Conservation (phyloP, 2,888 invertebrate genomes). For the Luperina testacea region DNA sequence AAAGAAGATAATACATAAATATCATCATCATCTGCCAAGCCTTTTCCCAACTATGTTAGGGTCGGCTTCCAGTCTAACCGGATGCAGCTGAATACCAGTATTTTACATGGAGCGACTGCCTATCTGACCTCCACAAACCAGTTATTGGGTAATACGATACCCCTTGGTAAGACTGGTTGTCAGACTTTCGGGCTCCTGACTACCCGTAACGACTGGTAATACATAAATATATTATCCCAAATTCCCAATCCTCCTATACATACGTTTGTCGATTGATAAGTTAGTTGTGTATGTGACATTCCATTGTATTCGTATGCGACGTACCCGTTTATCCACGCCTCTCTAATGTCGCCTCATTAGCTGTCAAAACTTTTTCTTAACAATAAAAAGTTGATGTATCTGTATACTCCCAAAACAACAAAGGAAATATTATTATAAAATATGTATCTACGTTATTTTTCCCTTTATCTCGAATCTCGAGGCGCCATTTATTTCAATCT, state of each 20-base stretch:
- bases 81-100: too few relatives aligned
- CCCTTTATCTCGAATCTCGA: slow-evolving; percentile 42
- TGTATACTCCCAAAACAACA: slow-evolving; percentile 25
- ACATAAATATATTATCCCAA: too few relatives aligned
- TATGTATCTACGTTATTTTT: slow-evolving; percentile 37
- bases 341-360: background rate
- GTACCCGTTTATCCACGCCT: background rate
- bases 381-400: slow-evolving; percentile 6
- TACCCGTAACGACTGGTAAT: too few relatives aligned
- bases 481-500: slow-evolving; percentile 49
- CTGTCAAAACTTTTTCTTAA: slow-evolving; percentile 9
- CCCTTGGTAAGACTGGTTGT: too few relatives aligned
- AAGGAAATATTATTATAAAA: slow-evolving; percentile 31
- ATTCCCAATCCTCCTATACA: background rate
- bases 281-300: background rate
- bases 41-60: too few relatives aligned
- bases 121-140: too few relatives aligned
- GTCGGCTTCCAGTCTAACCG: too few relatives aligned
- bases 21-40: too few relatives aligned
- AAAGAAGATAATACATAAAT: too few relatives aligned
- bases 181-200: too few relatives aligned
- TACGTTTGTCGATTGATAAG: background rate
- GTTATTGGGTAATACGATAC: too few relatives aligned
- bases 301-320: background rate
- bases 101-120: too few relatives aligned